These are phyloP conservation scores for Oostethus manadensis DNA, from an alignment of 2,113 vertebrate genomes.

Conservation along the genomic window DNA sequence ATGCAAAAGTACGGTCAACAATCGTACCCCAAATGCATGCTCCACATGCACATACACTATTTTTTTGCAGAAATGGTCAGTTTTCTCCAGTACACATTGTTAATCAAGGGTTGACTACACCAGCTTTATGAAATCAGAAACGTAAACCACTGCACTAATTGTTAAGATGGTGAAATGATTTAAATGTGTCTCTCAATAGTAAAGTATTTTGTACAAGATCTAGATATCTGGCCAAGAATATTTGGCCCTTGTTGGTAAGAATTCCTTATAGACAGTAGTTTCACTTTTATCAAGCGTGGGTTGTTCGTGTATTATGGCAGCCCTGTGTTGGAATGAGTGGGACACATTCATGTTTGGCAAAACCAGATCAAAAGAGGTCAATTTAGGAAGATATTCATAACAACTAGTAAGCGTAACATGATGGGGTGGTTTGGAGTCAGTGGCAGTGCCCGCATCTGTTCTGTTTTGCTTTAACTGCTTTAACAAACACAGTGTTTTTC, in stretches of 20 bases:
- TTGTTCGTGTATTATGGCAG: constrained; percentile 39
- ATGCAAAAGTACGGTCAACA: too few species aligned
- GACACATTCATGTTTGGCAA: constrained; percentile 17
- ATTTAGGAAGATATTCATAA: constrained; percentile 39
- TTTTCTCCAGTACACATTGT: too few species aligned
- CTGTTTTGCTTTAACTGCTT: too few species aligned
- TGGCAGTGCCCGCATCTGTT: constrained; percentile 18
- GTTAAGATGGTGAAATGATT: too few species aligned
- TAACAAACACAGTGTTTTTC: too few species aligned
- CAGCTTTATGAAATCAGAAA: too few species aligned
- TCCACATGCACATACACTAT: too few species aligned
- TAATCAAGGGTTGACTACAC: too few species aligned
- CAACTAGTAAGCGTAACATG: constrained; percentile 53
- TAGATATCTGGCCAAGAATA: constrained; percentile 46
- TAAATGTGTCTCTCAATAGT: constrained; percentile 7
- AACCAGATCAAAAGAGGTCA: constrained; percentile 55
- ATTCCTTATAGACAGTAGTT: constrained; percentile 29
- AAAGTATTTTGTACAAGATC: constrained; percentile 32
- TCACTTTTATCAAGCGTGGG: constrained; percentile 24
- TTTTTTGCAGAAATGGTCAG: too few species aligned
- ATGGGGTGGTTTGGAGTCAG: constrained; percentile 41
- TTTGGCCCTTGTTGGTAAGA: constrained; percentile 53
- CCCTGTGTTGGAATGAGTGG: constrained; percentile 31
- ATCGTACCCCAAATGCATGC: too few species aligned
- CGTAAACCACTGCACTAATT: too few species aligned